Conservation (phyloP, 1,140 invertebrate genomes). For the Neomicropteryx cornuta region DNA sequence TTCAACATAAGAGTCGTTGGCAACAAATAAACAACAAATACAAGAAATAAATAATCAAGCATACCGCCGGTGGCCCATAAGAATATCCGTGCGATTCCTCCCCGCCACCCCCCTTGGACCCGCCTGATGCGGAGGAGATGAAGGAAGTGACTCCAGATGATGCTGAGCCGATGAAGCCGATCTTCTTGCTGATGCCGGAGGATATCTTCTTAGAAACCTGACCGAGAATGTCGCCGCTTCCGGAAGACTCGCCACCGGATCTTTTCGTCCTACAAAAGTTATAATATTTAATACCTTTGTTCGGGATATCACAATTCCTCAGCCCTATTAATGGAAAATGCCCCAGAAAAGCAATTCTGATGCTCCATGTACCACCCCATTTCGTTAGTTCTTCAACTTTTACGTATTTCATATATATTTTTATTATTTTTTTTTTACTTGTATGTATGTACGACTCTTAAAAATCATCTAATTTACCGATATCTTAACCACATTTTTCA, state of each 20-base stretch:
- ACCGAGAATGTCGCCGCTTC: conserved; percentile 31
- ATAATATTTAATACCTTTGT: too few relatives aligned
- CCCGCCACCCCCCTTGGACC: conserved; percentile 40
- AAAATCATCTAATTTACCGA: too few relatives aligned
- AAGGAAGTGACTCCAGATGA: conserved; percentile 40
- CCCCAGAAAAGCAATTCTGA: background rate
- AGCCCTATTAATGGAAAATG: background rate
- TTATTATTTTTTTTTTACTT: background rate
- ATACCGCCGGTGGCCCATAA: conserved; percentile 37
- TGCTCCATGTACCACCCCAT: background rate
- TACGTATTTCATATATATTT: background rate
- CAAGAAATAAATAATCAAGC: conserved; percentile 11
- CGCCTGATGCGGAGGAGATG: conserved; percentile 37
- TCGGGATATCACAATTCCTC: background rate
- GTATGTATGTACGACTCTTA: background rate
- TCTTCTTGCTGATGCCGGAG: conserved; percentile 42
- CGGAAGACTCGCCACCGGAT: too few relatives aligned
- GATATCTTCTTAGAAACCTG: conserved; percentile 33
- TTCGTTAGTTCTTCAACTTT: background rate
- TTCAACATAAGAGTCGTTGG: background rate
- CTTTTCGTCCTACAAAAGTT: conserved; percentile 19
- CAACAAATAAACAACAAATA: background rate
- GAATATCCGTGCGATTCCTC: conserved; percentile 28
- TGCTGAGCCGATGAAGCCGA: conserved; percentile 39
- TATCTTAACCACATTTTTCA: too few relatives aligned